These are phyloP conservation scores for Ichneumoninae sp. DNA, from an alignment of 2,888 invertebrate genomes.

Conservation along the genomic window DNA sequence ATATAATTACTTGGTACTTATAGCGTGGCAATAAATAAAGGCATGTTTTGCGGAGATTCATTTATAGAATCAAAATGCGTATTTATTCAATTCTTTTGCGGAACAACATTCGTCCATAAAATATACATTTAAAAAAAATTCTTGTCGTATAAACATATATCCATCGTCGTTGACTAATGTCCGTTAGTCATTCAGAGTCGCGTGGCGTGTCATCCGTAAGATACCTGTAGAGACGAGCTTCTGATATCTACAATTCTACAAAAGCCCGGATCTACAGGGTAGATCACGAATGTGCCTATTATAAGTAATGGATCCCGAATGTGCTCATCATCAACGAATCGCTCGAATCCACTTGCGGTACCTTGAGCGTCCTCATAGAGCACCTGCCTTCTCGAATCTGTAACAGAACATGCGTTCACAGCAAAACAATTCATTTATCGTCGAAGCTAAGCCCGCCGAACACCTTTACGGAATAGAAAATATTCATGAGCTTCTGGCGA, in stretches of 20 bases:
- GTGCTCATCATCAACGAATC: neutral
- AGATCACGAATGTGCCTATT: constrained; percentile 97
- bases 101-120: neutral
- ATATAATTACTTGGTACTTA: neutral
- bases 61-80: neutral
- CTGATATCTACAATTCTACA: constrained; percentile 95
- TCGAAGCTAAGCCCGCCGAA: neutral
- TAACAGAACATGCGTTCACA: constrained; percentile 50
- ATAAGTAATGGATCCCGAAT: constrained; percentile 2
- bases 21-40: neutral
- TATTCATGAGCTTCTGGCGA: constrained; percentile 44
- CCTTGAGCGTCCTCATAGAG: neutral
- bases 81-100: constrained; percentile 23
- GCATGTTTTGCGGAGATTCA: neutral
- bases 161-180: constrained; percentile 8
- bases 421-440: constrained; percentile 26
- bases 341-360: neutral
- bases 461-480: constrained; percentile 14
- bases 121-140: neutral
- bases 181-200: constrained; percentile 85
- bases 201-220: constrained; percentile 97
- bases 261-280: constrained; percentile 99
- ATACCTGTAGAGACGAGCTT: constrained; percentile 99
- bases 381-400: constrained; percentile 50
- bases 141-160: neutral